Conservation (phyloP, 2,888 invertebrate species). For the Orchesella flavescens region DNA sequence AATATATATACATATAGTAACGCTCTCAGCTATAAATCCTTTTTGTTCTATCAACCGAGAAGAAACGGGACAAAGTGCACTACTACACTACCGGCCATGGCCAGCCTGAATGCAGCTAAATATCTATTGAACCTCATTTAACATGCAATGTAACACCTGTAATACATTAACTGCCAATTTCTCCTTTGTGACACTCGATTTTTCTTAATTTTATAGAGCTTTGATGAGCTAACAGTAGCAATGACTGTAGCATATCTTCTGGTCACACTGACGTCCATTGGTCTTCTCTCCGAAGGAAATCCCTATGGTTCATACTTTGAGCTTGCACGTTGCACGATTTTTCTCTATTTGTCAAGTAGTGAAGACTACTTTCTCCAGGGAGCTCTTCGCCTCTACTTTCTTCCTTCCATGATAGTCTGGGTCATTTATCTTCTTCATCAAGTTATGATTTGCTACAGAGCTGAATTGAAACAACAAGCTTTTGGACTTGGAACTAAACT, state of each 20-base stretch:
- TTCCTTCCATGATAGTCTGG: slow-evolving; percentile 68
- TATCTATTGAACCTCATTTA: not conserved
- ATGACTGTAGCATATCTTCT: slow-evolving; percentile 81
- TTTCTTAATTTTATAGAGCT: slow-evolving; percentile 76
- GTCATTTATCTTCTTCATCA: slow-evolving; percentile 62
- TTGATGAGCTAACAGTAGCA: slow-evolving; percentile 79
- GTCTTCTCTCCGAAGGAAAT: slow-evolving; percentile 83
- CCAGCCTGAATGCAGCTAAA: slow-evolving; percentile 11
- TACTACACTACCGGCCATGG: not conserved
- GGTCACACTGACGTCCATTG: slow-evolving; percentile 82
- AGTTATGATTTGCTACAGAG: slow-evolving; percentile 53
- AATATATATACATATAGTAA: not conserved
- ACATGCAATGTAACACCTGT: slow-evolving; percentile 18
- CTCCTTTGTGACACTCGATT: not conserved
- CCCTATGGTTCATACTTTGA: slow-evolving; percentile 80
- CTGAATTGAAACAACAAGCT: slow-evolving; percentile 41
- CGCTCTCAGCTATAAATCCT: not conserved
- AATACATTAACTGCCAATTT: too few species aligned
- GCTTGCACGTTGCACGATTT: slow-evolving; percentile 80
- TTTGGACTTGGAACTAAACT: slow-evolving; percentile 48
- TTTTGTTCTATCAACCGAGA: not conserved
- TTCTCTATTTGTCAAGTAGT: slow-evolving; percentile 75
- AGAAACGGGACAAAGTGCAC: not conserved
- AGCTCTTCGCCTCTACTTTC: slow-evolving; percentile 64
- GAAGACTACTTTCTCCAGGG: slow-evolving; percentile 66